Conservation (phyloP, 92 coral and sea anemone genomes). For the Zoanthus gigantus region DNA sequence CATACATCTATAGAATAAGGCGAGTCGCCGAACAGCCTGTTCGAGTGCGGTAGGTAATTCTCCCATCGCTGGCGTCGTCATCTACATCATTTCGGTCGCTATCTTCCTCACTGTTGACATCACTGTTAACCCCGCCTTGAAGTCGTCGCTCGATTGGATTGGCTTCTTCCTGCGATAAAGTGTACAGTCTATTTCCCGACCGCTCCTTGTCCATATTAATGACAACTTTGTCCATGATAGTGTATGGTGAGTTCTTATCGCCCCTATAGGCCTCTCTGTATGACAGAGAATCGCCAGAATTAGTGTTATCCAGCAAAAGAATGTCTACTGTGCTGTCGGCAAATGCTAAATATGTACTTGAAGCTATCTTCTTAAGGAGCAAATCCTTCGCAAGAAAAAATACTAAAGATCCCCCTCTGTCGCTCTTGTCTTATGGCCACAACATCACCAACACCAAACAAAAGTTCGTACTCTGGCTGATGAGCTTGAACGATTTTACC, state of each 20-base stretch:
- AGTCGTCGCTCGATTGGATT: slow-evolving; percentile 56
- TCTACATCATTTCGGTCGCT: background rate
- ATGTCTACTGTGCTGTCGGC: slow-evolving; percentile 49
- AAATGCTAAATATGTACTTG: slow-evolving; percentile 52
- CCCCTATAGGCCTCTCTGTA: slow-evolving; percentile 59
- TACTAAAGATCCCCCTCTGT: slow-evolving; percentile 62
- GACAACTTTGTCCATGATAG: slow-evolving; percentile 52
- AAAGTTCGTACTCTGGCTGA: slow-evolving; percentile 28
- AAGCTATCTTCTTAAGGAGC: slow-evolving; percentile 48
- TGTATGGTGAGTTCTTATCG: slow-evolving; percentile 58
- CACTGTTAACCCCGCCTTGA: slow-evolving; percentile 61
- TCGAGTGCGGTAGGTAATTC: no score
- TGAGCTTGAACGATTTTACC: slow-evolving; percentile 35
- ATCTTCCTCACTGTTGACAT: slow-evolving; percentile 55
- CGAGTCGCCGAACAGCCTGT: no score
- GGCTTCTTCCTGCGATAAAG: slow-evolving; percentile 62
- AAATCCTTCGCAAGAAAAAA: slow-evolving; percentile 63
- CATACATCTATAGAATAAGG: no score
- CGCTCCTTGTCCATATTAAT: slow-evolving; percentile 52
- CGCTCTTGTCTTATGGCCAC: slow-evolving; percentile 67
- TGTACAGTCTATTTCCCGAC: slow-evolving; percentile 43
- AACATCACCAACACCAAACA: slow-evolving; percentile 50
- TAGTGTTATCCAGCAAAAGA: slow-evolving; percentile 60
- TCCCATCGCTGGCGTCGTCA: no score
- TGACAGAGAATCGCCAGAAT: slow-evolving; percentile 49